Base-by-base conservation (phyloP, 2,888 invertebrate genomes). In the Pterobdella sp. region DNA sequence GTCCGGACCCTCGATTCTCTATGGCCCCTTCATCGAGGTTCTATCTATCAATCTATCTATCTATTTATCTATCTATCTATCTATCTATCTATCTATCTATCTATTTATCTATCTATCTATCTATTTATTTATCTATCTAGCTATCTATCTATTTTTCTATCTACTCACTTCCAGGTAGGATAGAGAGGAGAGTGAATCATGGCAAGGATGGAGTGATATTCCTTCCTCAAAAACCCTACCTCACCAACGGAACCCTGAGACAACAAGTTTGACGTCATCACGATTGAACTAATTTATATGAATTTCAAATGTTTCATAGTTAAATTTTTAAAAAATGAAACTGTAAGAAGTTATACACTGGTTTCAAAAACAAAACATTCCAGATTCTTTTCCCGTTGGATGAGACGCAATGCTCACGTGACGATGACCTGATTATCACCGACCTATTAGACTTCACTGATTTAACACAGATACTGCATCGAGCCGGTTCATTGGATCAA, bases 1-100 rank as follows among this genome's bases (percentile, higher is more conserved):
- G 92, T 98, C 85, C 88, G 97, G 72, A 92, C 96, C 76, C 87
- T 98, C 71, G 92, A 92, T 67, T 94, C 95, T 0, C 86, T 98
- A 32, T 98, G 97, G 97, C 93, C 93, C 0, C 64, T 32, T 26
- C 37, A 37, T 10, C 63, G 36, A 36, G 74, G 74, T 74, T 49
- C 36, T 10, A 68, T 34, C n/a, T 68, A 72, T 74, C 14, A 29
- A 32, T 60, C 22, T 3, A 31, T 60, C 32, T 3, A 18, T 56
- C 60, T n/a, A 26, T 18, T 56, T n/a, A 56, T 66, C 31, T 29
- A 10, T 66, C 4, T 32, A 66, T 66, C 34, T 18, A 26, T n/a
- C 60, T 26, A 18, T 56, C 34, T 18, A 31, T 29, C 34, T n/a
- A 14, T 66, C 10, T n/a, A 64, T n/a, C 14, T 66, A n/a, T n/a